phyloP scores from a whole-genome alignment of 2,113 vertebrate species.

The Cyphomyrus plagiostoma region DNA sequence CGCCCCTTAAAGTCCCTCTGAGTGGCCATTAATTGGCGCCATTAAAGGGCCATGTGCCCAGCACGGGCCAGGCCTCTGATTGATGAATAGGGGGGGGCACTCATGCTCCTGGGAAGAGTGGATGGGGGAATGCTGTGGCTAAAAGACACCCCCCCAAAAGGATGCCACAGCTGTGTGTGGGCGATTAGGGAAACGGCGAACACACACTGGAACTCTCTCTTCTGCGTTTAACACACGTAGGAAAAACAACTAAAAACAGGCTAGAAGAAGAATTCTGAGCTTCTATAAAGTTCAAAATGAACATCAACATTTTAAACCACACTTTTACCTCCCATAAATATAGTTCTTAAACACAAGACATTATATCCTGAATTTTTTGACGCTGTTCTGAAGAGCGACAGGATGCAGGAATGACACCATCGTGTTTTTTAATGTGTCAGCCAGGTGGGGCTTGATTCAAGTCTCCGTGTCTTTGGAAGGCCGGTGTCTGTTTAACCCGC shows the following conservation, averaged over 20 bases:
- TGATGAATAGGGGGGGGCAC: conserved; percentile 36
- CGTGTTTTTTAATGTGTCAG: neutral
- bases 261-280: neutral
- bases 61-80: conserved; percentile 35
- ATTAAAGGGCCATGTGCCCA: conserved; percentile 41
- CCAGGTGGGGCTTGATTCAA: neutral
- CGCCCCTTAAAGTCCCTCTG: conserved; percentile 33
- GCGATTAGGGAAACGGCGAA: neutral
- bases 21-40: conserved; percentile 42
- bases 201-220: neutral
- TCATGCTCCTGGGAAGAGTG: neutral
- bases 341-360: neutral
- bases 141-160: neutral
- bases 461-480: neutral
- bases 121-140: neutral
- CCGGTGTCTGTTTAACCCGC: neutral
- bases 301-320: neutral
- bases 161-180: neutral
- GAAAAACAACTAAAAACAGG: neutral
- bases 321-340: neutral
- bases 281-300: neutral
- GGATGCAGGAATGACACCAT: neutral
- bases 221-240: neutral
- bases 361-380: neutral
- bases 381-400: neutral